These are phyloP conservation scores for Macroramphosus scolopax DNA, from an alignment of 2,797 vertebrate genomes.

Conservation along the genomic window DNA sequence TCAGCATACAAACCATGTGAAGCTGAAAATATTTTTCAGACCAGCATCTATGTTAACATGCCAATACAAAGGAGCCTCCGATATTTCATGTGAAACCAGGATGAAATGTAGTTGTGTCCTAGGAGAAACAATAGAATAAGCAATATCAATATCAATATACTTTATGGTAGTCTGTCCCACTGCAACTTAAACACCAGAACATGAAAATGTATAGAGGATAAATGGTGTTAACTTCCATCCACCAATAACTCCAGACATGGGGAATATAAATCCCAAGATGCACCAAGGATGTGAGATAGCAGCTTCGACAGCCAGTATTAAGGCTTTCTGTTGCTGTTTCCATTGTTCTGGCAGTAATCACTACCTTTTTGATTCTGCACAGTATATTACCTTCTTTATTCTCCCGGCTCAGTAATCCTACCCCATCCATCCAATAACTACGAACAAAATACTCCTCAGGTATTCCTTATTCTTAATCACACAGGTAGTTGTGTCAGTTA, in stretches of 20 bases:
- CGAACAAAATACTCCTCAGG: too few species aligned
- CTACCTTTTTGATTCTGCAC: constrained; percentile 29
- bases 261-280: constrained; percentile 21
- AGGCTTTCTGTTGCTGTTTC: constrained; percentile 32
- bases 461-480: constrained; percentile 3
- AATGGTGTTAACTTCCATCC: constrained; percentile 21
- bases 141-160: constrained; percentile 3
- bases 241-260: constrained; percentile 26
- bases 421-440: constrained; percentile 27
- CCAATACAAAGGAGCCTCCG: constrained; percentile 21
- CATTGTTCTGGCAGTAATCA: constrained; percentile 44
- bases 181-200: constrained; percentile 12
- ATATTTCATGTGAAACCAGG: background rate
- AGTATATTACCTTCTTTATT: constrained; percentile 29
- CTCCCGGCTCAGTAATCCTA: constrained; percentile 26
- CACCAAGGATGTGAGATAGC: too few species aligned
- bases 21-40: constrained; percentile 10
- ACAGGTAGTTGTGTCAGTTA: constrained; percentile 44
- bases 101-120: background rate
- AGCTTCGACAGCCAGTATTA: constrained; percentile 16
- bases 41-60: constrained; percentile 11
- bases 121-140: background rate
- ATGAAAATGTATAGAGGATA: constrained; percentile 22
- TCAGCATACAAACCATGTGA: background rate
- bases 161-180: constrained; percentile 8